Conservation (phyloP, 2,797 vertebrate genomes). For the Diplodus puntazzo region DNA sequence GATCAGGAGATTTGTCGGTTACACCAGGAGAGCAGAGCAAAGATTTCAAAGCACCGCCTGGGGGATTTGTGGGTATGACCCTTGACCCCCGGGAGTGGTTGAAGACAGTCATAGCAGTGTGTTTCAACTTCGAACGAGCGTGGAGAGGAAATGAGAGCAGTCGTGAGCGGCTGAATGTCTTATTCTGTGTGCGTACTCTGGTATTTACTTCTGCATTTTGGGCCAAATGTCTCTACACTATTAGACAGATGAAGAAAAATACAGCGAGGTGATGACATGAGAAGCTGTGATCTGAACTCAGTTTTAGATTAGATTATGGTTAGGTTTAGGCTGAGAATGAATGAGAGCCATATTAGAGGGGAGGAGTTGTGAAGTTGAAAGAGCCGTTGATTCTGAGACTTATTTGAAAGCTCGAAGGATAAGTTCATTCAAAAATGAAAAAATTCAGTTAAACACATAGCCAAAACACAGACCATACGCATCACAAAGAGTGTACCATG, state of each 20-base stretch:
- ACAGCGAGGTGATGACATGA: slow-evolving; percentile 15
- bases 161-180: slow-evolving; percentile 9
- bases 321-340: neutral
- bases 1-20: slow-evolving; percentile 33
- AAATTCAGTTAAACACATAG: no score
- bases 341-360: neutral
- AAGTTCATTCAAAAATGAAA: no score
- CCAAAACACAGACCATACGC: no score
- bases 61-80: slow-evolving; percentile 48
- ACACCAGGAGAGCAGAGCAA: neutral
- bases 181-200: neutral
- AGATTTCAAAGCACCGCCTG: slow-evolving; percentile 40
- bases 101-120: slow-evolving; percentile 10
- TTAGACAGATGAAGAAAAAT: slow-evolving; percentile 19
- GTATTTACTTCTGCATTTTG: slow-evolving; percentile 36
- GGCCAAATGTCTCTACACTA: slow-evolving; percentile 18
- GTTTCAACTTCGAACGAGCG: slow-evolving; percentile 1
- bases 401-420: no score
- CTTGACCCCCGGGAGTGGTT: slow-evolving; percentile 21
- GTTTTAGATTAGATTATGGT: slow-evolving; percentile 18
- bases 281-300: neutral
- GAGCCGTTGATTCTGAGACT: neutral
- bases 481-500: no score
- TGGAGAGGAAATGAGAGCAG: slow-evolving; percentile 31
- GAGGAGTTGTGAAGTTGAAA: neutral